phyloP scores from a whole-genome alignment of 2,888 invertebrate species.

The Idaea aversata region DNA sequence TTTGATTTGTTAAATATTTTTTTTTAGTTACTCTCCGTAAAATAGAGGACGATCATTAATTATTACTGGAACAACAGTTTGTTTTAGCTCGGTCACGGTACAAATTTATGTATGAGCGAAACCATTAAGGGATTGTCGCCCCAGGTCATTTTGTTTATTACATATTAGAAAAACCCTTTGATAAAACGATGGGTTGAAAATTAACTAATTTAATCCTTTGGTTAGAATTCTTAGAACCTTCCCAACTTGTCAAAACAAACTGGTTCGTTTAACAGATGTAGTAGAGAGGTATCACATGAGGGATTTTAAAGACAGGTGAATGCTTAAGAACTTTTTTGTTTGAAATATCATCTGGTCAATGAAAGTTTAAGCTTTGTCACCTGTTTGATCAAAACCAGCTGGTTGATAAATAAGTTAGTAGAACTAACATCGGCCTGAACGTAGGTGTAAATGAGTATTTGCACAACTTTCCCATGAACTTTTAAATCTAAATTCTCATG shows the following conservation, averaged over 20 bases:
- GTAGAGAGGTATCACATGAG: conserved; percentile 40
- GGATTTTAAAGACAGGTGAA: conserved; percentile 60
- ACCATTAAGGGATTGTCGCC: conserved; percentile 74
- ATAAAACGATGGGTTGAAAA: conserved; percentile 14
- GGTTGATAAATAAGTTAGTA: background rate
- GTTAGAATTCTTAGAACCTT: conserved; percentile 6
- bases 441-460: conserved; percentile 21
- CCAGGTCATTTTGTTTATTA: conserved; percentile 48
- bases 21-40: conserved; percentile 68
- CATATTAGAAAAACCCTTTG: conserved; percentile 8
- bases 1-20: conserved; percentile 63
- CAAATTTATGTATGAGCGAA: conserved; percentile 72
- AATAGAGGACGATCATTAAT: conserved; percentile 76
- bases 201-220: conserved; percentile 13
- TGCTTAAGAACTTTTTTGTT: conserved; percentile 44
- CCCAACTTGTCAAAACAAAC: conserved; percentile 33
- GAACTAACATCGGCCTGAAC: background rate
- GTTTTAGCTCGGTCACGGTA: conserved; percentile 72
- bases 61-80: conserved; percentile 67
- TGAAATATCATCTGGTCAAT: conserved; percentile 61
- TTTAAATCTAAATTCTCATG: conserved; percentile 48
- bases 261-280: conserved; percentile 42
- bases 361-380: conserved; percentile 50
- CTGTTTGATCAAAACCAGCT: conserved; percentile 33
- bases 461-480: conserved; percentile 42